Conservation (phyloP, 2,113 vertebrate genomes). For the Pao palembangensis region DNA sequence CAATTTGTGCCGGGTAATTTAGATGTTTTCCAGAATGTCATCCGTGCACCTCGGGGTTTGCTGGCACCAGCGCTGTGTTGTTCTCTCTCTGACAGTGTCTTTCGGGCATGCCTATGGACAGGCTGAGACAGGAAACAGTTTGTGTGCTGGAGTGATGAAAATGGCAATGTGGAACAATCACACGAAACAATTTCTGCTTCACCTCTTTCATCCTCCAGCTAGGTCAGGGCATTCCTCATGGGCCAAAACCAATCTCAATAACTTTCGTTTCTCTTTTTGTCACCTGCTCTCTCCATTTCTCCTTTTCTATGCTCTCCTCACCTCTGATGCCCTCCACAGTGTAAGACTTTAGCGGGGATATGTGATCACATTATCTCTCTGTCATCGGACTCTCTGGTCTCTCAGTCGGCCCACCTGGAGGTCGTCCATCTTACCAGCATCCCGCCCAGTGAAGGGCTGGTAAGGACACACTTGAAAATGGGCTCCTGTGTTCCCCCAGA, state of each 20-base stretch:
- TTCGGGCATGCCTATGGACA: conserved; percentile 47
- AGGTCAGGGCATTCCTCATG: conserved; percentile 53
- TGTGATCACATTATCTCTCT: conserved; percentile 92
- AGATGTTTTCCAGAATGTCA: conserved; percentile 48
- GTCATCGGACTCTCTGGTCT: conserved; percentile 86
- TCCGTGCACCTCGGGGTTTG: conserved; percentile 12
- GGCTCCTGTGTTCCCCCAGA: conserved; percentile 5
- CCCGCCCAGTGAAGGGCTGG: conserved; percentile 87
- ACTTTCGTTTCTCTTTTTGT: conserved; percentile 48
- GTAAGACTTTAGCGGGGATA: conserved; percentile 90
- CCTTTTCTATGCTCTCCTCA: conserved; percentile 28
- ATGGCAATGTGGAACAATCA: conserved; percentile 62
- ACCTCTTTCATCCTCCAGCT: conserved; percentile 62
- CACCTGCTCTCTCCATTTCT: conserved; percentile 5
- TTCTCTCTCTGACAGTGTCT: conserved; percentile 47
- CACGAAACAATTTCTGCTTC: conserved; percentile 65
- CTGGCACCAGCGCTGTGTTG: conserved; percentile 36
- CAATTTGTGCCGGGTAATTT: conserved; percentile 41
- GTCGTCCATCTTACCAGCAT: conserved; percentile 84
- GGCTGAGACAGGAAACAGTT: conserved; percentile 61
- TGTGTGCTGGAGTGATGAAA: conserved; percentile 53
- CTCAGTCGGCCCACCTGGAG: conserved; percentile 85
- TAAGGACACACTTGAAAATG: conserved; percentile 61
- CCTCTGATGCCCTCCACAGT: conserved; percentile 71
- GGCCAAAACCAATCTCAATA: conserved; percentile 58